Evolutionary conservation across 2,888 invertebrate genomes (phyloP).

Genomic region (Syrista parreyssii): DNA sequence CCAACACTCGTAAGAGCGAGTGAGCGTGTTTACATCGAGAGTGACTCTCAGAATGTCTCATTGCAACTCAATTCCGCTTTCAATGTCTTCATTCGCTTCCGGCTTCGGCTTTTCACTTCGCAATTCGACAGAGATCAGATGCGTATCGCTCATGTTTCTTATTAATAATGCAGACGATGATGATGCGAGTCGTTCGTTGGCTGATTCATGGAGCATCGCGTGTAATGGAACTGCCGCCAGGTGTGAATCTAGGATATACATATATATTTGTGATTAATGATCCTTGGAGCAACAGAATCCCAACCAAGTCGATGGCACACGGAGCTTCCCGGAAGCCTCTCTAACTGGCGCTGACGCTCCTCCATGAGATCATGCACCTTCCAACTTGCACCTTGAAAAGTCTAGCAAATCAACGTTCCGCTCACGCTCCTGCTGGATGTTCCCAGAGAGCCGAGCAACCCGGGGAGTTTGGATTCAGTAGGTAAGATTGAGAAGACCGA

Average conservation of each 20-base stretch:
- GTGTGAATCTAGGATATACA: neutral
- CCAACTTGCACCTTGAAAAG: neutral
- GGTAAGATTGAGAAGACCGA: neutral
- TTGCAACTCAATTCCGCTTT: constrained; percentile 13
- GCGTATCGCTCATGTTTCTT: too few species aligned
- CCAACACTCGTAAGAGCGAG: neutral
- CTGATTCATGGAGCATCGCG: neutral
- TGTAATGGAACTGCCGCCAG: neutral
- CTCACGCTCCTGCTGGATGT: neutral
- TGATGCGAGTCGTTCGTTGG: too few species aligned
- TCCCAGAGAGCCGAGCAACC: neutral
- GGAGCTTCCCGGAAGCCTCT: neutral
- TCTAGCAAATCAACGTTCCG: neutral
- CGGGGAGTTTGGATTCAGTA: neutral
- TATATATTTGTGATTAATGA: constrained; percentile 26
- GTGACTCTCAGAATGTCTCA: neutral
- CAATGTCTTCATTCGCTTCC: constrained; percentile 22
- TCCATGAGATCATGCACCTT: constrained; percentile 43
- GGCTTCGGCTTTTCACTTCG: neutral
- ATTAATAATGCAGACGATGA: too few species aligned
- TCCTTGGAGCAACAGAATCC: neutral
- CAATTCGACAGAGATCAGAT: neutral
- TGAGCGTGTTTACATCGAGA: neutral
- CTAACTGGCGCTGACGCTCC: constrained; percentile 19
- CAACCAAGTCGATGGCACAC: neutral